Base-by-base conservation (phyloP, 2,113 vertebrate species). In the Heterotis niloticus region DNA sequence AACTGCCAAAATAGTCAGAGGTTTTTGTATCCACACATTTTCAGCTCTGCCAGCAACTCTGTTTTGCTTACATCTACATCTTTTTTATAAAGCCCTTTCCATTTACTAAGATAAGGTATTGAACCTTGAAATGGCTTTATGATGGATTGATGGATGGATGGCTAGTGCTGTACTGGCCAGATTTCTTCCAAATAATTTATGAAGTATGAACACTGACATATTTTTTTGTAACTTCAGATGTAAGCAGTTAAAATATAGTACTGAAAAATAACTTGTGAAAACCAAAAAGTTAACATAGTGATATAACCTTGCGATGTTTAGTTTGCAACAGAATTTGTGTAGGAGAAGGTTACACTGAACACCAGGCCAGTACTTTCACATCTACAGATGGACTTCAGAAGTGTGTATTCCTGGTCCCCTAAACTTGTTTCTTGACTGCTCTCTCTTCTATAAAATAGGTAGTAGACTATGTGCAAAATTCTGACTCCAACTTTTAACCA, bases 381-480 rank as follows among this genome's bases (percentile, higher is more conserved):
- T 67, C 78, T 80, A 77, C 84, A 88, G 79, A 92, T 84, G 0
- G 91, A 91, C 82, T 91, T 87, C 75, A 91, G 82, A 64, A 92
- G 85, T 68, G 91, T 82, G 11, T 84, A 90, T 0, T 44, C 90
- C 83, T 92, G 91, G 83, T 92, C 90, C 70, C 90, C 90, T 23
- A 91, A 92, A 84, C 91, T 90, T 5, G 87, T 90, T n/a, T 92
- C 89, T 80, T 92, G 87, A 18, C 91, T 89, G 0, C 89, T 91
- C 11, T 69, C 69, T 76, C 89, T 82, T 62, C 68, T 76, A 85
- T 91, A 91, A 79, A 91, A 92, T 11, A 89, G 90, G 79, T 92
- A 0, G 85, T 89, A 3, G 90, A 92, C 84, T 90, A 82, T 59
- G 86, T 84, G 7, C 87, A 82, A 75, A 92, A 92, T 85, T 92